Evolutionary conservation across 2,113 vertebrate genomes (phyloP), one percentile per base, ranked within the genome.

Genomic region (Synodontis membranacea): DNA sequence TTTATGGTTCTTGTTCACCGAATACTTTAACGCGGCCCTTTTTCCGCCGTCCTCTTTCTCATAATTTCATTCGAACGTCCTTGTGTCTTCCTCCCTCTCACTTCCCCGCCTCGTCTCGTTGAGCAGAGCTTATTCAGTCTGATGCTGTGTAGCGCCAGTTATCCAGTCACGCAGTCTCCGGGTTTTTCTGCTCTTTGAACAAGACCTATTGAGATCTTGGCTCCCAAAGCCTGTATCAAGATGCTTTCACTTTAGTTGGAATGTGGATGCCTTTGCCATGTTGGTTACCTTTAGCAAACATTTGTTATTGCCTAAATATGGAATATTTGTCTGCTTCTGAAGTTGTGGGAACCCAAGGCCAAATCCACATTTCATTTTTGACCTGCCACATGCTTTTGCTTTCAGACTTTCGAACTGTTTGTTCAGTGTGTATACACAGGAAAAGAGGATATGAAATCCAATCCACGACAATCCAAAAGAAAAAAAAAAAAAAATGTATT

Each of bases 231-330:
- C 10, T 28, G 44, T 60, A 31, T 74, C 56, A 83, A 70, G 31
- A 83, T 3, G 44, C 66, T 56, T 74, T 84, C 31, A 21, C 37
- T 74, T n/a, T 31, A 31, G 44, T n/a, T 34, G 52, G 82, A 84
- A 87, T 74, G 85, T 7, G 34, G 39, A 75, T 21, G 66, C 42
- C 34, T 70, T 48, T 46, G 68, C 21, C 68, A 58, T 58, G 25
- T 84, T 46, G 34, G 46, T 89, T 82, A 84, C 74, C 62, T 75
- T 74, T 48, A 23, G 3, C 34, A 70, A 78, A 56, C 50, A 11
- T 70, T 84, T 75, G 0, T 7, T 34, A 23, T 39, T 86, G 84
- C 66, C 72, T 79, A 86, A 86, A 88, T 62, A 88, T 83, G 85
- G 82, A 78, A 7, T 34, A n/a, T 48, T 31, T 48, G n/a, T 54